phyloP scores from a whole-genome alignment of 2,113 vertebrate species.

The Oreochromis aureus region DNA sequence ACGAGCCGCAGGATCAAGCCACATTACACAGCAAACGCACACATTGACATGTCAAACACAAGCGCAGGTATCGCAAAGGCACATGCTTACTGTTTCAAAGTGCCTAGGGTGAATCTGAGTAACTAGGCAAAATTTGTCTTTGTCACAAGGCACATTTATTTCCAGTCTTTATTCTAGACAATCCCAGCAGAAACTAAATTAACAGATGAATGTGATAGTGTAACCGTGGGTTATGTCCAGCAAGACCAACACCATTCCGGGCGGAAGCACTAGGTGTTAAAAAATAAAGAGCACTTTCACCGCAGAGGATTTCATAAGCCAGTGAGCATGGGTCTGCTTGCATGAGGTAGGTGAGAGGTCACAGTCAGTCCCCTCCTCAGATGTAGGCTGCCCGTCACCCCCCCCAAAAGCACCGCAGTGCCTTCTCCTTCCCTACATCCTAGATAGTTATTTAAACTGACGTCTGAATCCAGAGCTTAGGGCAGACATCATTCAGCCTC shows the following conservation, averaged over 20 bases:
- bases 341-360: constrained; percentile 9
- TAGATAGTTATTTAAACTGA: constrained; percentile 22
- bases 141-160: neutral
- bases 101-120: neutral
- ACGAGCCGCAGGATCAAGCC: neutral
- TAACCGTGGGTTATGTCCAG: neutral
- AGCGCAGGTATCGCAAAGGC: neutral
- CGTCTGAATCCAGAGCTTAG: constrained; percentile 19
- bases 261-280: neutral
- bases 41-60: neutral
- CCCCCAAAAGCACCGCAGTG: neutral
- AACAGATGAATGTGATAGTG: neutral
- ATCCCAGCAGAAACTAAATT: neutral
- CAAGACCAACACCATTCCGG: neutral
- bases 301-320: constrained; percentile 9
- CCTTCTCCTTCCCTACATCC: neutral
- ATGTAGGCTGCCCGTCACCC: neutral
- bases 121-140: neutral
- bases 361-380: neutral
- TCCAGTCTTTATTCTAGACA: neutral
- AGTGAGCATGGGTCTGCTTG: neutral
- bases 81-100: neutral
- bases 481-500: constrained; percentile 5
- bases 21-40: neutral
- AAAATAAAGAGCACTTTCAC: neutral